phyloP scores from a whole-genome alignment of 2,113 vertebrate genomes.

The Tretioscincus oriximinensis region DNA sequence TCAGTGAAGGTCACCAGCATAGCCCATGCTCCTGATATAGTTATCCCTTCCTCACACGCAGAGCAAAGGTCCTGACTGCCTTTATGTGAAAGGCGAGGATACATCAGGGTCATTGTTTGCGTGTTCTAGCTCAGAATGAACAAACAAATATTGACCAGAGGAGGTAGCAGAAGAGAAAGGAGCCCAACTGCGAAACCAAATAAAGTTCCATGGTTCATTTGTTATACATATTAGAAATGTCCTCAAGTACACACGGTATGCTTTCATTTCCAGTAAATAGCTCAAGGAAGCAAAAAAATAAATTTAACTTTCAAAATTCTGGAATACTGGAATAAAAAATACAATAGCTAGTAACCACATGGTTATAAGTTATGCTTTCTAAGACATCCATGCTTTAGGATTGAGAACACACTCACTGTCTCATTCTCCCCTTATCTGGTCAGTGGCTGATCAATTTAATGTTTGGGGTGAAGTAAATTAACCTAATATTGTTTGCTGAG shows the following conservation, averaged over 20 bases:
- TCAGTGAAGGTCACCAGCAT: too few relatives aligned
- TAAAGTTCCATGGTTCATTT: not conserved
- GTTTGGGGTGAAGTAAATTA: not conserved
- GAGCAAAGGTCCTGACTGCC: not conserved
- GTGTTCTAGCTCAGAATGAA: not conserved
- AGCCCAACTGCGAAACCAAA: slow-evolving; percentile 17
- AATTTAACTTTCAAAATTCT: slow-evolving; percentile 10
- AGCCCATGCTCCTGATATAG: too few relatives aligned
- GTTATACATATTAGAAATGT: not conserved
- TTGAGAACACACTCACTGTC: not conserved
- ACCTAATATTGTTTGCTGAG: not conserved
- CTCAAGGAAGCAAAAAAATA: not conserved
- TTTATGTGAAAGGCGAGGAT: slow-evolving; percentile 11
- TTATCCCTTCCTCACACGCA: too few relatives aligned
- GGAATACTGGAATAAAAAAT: too few relatives aligned
- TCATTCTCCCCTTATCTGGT: not conserved
- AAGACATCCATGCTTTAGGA: not conserved
- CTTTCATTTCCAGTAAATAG: rapidly evolving
- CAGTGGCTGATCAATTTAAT: not conserved
- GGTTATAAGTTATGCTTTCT: too few relatives aligned
- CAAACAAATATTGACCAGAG: slow-evolving; percentile 20
- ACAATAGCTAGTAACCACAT: not conserved
- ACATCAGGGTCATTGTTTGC: not conserved
- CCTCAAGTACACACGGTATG: not conserved
- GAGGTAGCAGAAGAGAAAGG: not conserved